These are phyloP conservation scores for Drosophila pachea DNA, from an alignment of 1,140 invertebrate species.

Conservation along the genomic window DNA sequence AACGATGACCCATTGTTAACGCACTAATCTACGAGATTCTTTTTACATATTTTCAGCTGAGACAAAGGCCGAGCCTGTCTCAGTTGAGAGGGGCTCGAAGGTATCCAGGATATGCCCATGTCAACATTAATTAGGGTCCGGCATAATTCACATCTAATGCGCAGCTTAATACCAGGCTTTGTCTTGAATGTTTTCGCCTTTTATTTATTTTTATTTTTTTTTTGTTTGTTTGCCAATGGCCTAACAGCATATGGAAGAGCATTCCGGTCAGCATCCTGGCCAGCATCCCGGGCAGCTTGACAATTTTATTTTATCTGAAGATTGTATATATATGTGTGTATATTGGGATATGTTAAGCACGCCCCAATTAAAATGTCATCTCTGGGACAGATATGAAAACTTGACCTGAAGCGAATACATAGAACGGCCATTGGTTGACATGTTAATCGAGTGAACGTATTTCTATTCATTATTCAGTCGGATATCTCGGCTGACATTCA, in stretches of 20 bases:
- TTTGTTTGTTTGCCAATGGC: not conserved
- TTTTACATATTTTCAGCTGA: conserved; percentile 57
- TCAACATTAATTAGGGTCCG: conserved; percentile 73
- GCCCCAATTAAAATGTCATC: conserved; percentile 44
- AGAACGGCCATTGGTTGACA: no score
- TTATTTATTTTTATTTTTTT: not conserved
- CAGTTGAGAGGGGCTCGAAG: conserved; percentile 21
- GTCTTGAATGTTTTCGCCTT: not conserved
- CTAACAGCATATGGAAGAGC: conserved; percentile 25
- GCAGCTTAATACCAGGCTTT: conserved; percentile 12
- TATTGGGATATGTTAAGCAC: conserved; percentile 16
- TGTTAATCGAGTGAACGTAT: no score
- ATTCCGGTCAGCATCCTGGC: no score
- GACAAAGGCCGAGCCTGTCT: conserved; percentile 17
- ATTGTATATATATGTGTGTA: not conserved
- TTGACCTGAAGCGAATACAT: no score
- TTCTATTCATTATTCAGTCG: no score
- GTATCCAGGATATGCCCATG: conserved; percentile 56
- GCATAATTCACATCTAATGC: conserved; percentile 60
- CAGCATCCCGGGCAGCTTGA: conserved; percentile 18
- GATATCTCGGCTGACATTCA: not conserved
- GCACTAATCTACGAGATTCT: conserved; percentile 63
- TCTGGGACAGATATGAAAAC: not conserved
- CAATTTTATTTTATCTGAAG: conserved; percentile 29
- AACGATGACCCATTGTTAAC: conserved; percentile 66